These are phyloP conservation scores for Ceramica pisi DNA, from an alignment of 2,888 invertebrate species.

Conservation along the genomic window DNA sequence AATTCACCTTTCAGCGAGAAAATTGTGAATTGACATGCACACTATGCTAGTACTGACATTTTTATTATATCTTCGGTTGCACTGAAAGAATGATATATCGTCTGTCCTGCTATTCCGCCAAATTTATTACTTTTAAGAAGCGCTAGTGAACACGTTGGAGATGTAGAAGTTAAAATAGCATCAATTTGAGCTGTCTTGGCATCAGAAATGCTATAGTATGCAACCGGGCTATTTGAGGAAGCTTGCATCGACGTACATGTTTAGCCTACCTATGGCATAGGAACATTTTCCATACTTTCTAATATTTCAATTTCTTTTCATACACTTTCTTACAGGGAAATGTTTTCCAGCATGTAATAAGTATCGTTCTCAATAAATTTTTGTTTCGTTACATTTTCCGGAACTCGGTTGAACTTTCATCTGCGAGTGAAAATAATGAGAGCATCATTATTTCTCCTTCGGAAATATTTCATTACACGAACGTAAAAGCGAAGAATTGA, in stretches of 20 bases:
- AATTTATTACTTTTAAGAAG: background rate
- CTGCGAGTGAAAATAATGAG: constrained; percentile 39
- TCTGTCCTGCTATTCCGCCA: background rate
- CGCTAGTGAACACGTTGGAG: background rate
- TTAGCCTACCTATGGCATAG: background rate
- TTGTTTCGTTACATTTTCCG: constrained; percentile 23
- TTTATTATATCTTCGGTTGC: background rate
- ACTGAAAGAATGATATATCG: background rate
- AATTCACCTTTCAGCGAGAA: background rate
- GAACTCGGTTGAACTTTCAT: constrained; percentile 16
- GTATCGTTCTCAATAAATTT: constrained; percentile 2
- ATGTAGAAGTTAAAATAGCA: background rate
- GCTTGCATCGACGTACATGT: background rate
- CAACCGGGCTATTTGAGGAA: constrained; percentile 19
- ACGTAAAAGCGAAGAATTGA: background rate
- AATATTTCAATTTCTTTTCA: too few species aligned
- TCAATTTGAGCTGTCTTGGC: background rate
- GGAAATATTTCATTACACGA: constrained; percentile 8
- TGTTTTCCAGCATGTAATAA: constrained; percentile 7
- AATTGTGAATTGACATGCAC: constrained; percentile 5
- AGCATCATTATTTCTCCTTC: constrained; percentile 41
- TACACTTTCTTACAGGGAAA: constrained; percentile 1
- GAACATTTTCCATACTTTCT: background rate
- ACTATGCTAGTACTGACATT: background rate
- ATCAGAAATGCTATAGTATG: background rate